Evolutionary conservation across 2,888 invertebrate species (phyloP), one percentile per base, ranked within the genome.

Genomic region (Aproaerema taeniolella): DNA sequence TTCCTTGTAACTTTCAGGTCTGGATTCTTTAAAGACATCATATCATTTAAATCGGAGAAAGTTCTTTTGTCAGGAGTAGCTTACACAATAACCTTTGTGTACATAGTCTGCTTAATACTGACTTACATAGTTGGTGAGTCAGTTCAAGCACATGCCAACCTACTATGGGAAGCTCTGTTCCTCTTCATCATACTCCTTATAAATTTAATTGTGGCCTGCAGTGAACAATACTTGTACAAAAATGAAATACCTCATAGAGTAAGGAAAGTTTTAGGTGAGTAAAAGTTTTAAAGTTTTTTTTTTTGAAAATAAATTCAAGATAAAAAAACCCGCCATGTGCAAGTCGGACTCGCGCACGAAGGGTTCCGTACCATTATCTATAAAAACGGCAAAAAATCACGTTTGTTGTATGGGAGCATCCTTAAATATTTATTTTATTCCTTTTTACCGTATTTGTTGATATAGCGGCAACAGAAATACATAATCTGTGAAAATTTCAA

Each of bases 201-300:
- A 38, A 87, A 87, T 52, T 82, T 86, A 49, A 46, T 78, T 34
- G 63, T 87, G 47, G 82, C 86, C 26, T 75, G 76, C 41, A 85
- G 85, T 60, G 87, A 87, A 61, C 82, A 87, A 51, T 79, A 79
- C 53, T 63, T 82, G 47, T 74, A 79, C 42, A 70, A 73, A 50
- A 80, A 88, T 58, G 90, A 90, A 76, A 85, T 90, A 61, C 87
- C 89, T 43, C 81, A 82, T 55, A 74, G 87, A 66, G 77, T 83
- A 38, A 67, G 57, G 28, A 82, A 86, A 62, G 86, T 87, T 28
- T 58, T 87, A 55, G 80, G 87, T 87, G 51, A 73, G 74, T 66
- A 17, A 30, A 15, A 32, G 16, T 41, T 9, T 28, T n/a, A n/a
- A 20, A 16, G 12, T 14, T 24, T 34, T 14, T n/a, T 24, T 20